phyloP scores from a whole-genome alignment of 1,140 invertebrate genomes.

The Dreissena polymorpha region DNA sequence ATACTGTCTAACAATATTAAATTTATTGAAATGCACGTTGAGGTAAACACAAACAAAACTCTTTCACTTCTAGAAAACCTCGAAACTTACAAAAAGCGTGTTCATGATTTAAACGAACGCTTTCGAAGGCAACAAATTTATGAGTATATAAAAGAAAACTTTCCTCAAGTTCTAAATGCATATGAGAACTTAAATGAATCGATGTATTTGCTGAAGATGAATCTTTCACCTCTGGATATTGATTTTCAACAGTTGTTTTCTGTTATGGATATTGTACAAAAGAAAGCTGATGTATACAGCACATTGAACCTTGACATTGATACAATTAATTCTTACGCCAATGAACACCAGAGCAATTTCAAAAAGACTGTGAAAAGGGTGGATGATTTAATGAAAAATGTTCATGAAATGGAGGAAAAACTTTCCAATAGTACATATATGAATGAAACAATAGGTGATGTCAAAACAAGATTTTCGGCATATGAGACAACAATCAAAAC shows the following conservation, averaged over 20 bases:
- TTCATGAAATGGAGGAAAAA: conserved; percentile 8
- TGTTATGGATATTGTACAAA: not conserved
- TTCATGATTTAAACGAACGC: conserved; percentile 6
- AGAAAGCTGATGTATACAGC: not conserved
- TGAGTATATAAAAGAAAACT: conserved; percentile 42
- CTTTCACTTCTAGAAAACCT: not conserved
- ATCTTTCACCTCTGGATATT: not conserved
- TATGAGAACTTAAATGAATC: conserved; percentile 23
- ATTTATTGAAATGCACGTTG: not conserved
- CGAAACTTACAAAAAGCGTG: not conserved
- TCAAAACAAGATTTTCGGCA: conserved; percentile 26
- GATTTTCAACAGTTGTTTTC: not conserved
- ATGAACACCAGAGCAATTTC: not conserved
- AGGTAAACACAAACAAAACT: not conserved
- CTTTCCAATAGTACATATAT: conserved; percentile 20
- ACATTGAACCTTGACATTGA: not conserved
- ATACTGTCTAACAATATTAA: not conserved
- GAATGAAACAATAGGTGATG: conserved; percentile 46
- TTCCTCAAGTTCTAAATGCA: conserved; percentile 16
- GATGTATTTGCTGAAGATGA: not conserved
- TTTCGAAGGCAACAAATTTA: conserved; percentile 32
- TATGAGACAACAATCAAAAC: conserved; percentile 3
- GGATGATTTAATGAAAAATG: not conserved
- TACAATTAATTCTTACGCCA: not conserved
- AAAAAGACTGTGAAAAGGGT: not conserved